Conservation (phyloP, 1,140 invertebrate genomes). For the Venturia canescens region DNA sequence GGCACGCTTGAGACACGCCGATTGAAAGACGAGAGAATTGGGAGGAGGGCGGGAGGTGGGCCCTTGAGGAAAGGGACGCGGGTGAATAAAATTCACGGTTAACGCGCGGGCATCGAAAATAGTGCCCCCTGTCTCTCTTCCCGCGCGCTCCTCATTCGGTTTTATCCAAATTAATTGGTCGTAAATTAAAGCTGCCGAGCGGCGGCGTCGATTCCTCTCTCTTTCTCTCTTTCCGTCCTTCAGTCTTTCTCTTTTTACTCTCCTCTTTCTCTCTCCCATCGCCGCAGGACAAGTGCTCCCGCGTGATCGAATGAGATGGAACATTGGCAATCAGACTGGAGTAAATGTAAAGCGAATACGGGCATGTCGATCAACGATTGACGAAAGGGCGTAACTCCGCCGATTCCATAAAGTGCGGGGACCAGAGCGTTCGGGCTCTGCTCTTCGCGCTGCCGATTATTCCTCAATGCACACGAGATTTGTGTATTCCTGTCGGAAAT, state of each 20-base stretch:
- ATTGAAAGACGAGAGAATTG: slow-evolving; percentile 4
- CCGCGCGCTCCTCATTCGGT: slow-evolving; percentile 64
- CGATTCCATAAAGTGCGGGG: background rate
- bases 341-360: slow-evolving; percentile 53
- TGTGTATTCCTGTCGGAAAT: slow-evolving; percentile 12
- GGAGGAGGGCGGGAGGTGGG: background rate
- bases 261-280: background rate
- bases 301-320: slow-evolving; percentile 36
- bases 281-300: slow-evolving; percentile 3
- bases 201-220: slow-evolving; percentile 33
- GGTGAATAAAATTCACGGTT: slow-evolving; percentile 67
- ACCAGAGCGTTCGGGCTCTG: background rate
- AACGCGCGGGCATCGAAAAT: slow-evolving; percentile 75
- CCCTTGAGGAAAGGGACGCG: slow-evolving; percentile 34
- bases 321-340: background rate
- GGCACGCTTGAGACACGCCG: slow-evolving; percentile 6
- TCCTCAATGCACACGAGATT: too few species aligned
- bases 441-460: background rate
- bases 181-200: slow-evolving; percentile 74
- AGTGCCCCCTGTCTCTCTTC: slow-evolving; percentile 55
- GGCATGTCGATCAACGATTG: background rate
- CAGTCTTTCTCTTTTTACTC: background rate
- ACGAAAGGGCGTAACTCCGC: slow-evolving; percentile 4
- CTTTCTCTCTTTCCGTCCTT: background rate
- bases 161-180: slow-evolving; percentile 79